Conservation (phyloP, 2,113 vertebrate genomes). For the Ranitomeya imitator region DNA sequence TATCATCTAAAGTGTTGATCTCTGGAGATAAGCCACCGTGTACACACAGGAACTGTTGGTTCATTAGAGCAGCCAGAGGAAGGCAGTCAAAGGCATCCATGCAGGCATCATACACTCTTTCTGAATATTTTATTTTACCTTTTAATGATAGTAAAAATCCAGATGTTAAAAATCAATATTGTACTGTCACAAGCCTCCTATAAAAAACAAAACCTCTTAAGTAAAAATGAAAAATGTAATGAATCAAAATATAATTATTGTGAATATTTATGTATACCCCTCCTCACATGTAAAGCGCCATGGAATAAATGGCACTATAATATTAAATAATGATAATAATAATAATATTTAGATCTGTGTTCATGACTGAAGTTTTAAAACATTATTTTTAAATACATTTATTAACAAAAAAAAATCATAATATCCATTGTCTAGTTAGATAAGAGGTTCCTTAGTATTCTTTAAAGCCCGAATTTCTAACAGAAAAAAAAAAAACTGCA, state of each 20-base stretch:
- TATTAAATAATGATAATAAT: too few relatives aligned
- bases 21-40: constrained; percentile 97
- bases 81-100: constrained; percentile 99
- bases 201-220: not conserved
- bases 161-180: constrained; percentile 31
- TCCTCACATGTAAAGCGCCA: too few relatives aligned
- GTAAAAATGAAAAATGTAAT: too few relatives aligned
- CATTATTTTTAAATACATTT: too few relatives aligned
- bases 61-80: constrained; percentile 97
- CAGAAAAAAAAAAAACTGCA: too few relatives aligned
- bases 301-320: too few relatives aligned
- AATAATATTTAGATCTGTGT: not conserved
- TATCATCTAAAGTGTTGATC: constrained; percentile 98
- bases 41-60: constrained; percentile 98
- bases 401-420: too few relatives aligned
- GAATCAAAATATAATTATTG: too few relatives aligned
- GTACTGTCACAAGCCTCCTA: not conserved
- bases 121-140: constrained; percentile 99
- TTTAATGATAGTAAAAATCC: constrained; percentile 51
- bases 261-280: not conserved
- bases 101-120: constrained; percentile 95
- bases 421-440: too few relatives aligned
- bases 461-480: too few relatives aligned
- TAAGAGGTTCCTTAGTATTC: too few relatives aligned
- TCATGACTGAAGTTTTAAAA: not conserved